Evolutionary conservation across 2,888 invertebrate genomes (phyloP).

Genomic region (Calameuta idolon): DNA sequence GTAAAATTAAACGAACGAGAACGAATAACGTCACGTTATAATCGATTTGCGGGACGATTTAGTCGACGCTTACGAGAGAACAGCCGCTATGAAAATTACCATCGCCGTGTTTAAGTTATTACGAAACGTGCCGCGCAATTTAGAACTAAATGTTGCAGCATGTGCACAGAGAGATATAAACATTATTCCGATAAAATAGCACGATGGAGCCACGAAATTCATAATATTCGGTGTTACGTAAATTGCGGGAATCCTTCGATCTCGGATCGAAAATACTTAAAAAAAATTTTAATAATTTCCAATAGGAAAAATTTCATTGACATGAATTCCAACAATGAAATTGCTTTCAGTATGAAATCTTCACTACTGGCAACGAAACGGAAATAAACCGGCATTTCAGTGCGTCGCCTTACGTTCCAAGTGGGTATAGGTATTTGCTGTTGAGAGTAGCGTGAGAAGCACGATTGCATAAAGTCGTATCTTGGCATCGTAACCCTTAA

Average conservation of each 20-base stretch:
- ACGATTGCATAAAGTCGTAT: conserved; percentile 7
- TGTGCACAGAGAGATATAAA: not conserved
- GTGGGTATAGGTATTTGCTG: not conserved
- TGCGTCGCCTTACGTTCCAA: not conserved
- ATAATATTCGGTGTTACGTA: not conserved
- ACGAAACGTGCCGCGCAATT: not conserved
- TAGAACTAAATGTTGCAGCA: not conserved
- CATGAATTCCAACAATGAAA: not conserved
- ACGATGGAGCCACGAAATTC: not conserved
- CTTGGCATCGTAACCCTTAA: not conserved
- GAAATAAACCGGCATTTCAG: not conserved
- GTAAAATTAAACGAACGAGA: not conserved
- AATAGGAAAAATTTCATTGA: not conserved
- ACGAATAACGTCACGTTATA: not conserved
- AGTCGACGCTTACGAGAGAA: not conserved
- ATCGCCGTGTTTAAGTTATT: not conserved
- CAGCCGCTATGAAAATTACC: not conserved
- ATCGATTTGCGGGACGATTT: not conserved
- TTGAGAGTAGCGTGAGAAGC: not conserved
- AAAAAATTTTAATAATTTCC: not conserved
- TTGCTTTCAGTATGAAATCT: not conserved
- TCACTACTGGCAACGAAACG: not conserved
- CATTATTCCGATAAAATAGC: not conserved
- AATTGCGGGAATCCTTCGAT: not conserved
- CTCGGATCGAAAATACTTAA: not conserved